A percentile compares a stretch with the other conserved stretches of the same genome.
phyloP scores from a whole-genome alignment of 1,140 invertebrate species.

The Diploscapter pachys region DNA sequence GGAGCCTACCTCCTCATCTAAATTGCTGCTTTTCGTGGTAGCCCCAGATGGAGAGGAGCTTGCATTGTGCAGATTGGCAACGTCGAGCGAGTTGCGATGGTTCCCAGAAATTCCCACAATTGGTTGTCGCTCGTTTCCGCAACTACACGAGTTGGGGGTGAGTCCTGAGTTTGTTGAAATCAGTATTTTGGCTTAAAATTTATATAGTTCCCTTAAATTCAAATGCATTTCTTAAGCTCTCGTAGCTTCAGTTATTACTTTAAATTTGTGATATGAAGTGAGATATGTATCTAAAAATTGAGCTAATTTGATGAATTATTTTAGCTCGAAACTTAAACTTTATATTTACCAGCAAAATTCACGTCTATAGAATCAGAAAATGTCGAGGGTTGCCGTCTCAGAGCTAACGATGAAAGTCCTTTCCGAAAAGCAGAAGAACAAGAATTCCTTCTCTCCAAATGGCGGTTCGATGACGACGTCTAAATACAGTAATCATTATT shows the following conservation, averaged over 20 bases:
- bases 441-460: constrained; percentile 26
- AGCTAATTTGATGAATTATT: neutral
- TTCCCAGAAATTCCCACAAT: too few relatives aligned
- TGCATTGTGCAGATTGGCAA: neutral
- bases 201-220: too few relatives aligned
- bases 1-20: constrained; percentile 6
- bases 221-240: neutral
- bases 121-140: too few relatives aligned
- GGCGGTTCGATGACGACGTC: neutral
- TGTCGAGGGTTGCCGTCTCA: constrained; percentile 29
- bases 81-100: too few relatives aligned
- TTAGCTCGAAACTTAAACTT: too few relatives aligned
- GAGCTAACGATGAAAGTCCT: constrained; percentile 21
- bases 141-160: too few relatives aligned
- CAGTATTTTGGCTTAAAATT: too few relatives aligned
- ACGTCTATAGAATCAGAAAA: constrained; percentile 20
- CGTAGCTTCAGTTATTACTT: neutral
- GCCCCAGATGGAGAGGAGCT: constrained; percentile 7
- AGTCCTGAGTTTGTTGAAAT: too few relatives aligned
- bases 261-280: neutral
- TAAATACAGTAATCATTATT: neutral
- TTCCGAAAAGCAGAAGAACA: constrained; percentile 31
- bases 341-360: constrained; percentile 16
- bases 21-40: constrained; percentile 10
- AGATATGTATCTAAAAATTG: neutral